These are phyloP conservation scores for Philopotamus ludificatus DNA, from an alignment of 1,140 invertebrate species.

Conservation along the genomic window DNA sequence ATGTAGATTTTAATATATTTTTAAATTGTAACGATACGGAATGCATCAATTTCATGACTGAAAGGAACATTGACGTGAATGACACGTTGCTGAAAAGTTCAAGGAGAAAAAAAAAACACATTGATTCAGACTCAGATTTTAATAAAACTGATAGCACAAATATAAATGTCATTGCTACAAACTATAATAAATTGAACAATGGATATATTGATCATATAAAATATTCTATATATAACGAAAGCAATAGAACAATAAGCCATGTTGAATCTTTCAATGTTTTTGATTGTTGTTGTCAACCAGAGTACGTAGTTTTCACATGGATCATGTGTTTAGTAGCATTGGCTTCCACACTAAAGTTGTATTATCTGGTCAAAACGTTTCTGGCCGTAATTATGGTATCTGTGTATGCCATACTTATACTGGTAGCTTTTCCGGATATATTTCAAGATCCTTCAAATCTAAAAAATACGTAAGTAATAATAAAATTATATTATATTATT, in stretches of 20 bases:
- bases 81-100: background rate
- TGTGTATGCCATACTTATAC: conserved; percentile 69
- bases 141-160: background rate
- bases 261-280: background rate
- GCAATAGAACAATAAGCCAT: background rate
- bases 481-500: conserved; percentile 42
- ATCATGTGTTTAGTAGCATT: conserved; percentile 87
- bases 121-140: background rate
- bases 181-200: no score
- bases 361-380: conserved; percentile 85
- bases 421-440: conserved; percentile 56
- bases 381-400: conserved; percentile 75
- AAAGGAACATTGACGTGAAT: no score
- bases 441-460: conserved; percentile 43
- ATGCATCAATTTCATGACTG: no score
- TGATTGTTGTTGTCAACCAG: conserved; percentile 59
- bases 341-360: conserved; percentile 88
- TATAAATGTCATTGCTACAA: no score
- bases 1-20: no score
- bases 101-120: background rate
- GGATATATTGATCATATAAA: background rate
- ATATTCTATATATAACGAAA: background rate
- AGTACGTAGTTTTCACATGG: conserved; percentile 93
- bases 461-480: conserved; percentile 31
- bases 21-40: no score